phyloP scores from a whole-genome alignment of 2,797 vertebrate genomes.

The Triplophysa bombifrons region DNA sequence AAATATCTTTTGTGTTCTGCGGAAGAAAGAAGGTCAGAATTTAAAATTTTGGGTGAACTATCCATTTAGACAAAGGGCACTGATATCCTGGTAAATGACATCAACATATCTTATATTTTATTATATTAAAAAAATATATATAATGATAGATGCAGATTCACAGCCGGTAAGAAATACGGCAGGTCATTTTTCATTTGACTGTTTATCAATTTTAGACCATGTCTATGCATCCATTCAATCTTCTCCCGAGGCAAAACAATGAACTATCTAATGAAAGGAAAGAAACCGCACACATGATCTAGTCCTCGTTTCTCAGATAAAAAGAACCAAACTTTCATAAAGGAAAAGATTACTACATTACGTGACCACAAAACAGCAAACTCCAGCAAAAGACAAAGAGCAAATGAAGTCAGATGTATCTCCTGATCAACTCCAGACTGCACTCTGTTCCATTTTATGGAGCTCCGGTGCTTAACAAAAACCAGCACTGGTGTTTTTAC shows the following conservation, averaged over 20 bases:
- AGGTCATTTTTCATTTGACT: too few relatives aligned
- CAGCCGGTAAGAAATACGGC: not conserved
- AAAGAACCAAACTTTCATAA: conserved; percentile 32
- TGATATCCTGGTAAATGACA: too few relatives aligned
- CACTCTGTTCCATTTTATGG: conserved; percentile 57
- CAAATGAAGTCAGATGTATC: conserved; percentile 58
- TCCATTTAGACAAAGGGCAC: too few relatives aligned
- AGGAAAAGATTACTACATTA: conserved; percentile 34
- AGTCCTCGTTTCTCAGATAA: conserved; percentile 1
- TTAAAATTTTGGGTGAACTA: too few relatives aligned
- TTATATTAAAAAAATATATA: not conserved
- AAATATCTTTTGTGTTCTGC: too few relatives aligned
- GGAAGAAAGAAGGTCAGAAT: too few relatives aligned
- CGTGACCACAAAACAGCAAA: conserved; percentile 25
- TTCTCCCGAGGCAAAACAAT: not conserved
- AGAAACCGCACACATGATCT: conserved; percentile 28
- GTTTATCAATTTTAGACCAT: not conserved
- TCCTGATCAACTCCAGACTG: conserved; percentile 68
- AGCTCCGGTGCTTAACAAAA: conserved; percentile 62
- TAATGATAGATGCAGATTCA: not conserved
- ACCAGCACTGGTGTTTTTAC: conserved; percentile 60
- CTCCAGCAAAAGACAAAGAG: not conserved
- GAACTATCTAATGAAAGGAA: conserved; percentile 7
- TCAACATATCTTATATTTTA: too few relatives aligned
- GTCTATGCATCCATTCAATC: not conserved